phyloP scores from a whole-genome alignment of 2,888 invertebrate species.

The Drosophila lutescens region DNA sequence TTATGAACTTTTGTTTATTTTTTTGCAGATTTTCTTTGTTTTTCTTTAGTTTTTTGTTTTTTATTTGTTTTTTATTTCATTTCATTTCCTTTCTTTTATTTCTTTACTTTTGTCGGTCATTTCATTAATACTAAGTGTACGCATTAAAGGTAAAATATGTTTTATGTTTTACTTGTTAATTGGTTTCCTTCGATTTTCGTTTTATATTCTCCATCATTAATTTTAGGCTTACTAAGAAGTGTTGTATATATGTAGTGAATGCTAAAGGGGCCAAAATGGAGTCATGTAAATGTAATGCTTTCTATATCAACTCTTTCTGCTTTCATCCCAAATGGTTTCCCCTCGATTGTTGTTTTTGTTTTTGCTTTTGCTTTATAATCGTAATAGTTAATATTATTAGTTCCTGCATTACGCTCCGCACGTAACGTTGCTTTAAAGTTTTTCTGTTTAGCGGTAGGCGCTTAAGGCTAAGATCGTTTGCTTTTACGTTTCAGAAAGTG shows the following conservation, averaged over 20 bases:
- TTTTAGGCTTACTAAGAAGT: slow-evolving; percentile 56
- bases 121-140: slow-evolving; percentile 68
- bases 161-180: slow-evolving; percentile 48
- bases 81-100: slow-evolving; percentile 9
- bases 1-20: slow-evolving; percentile 23
- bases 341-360: background rate
- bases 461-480: slow-evolving; percentile 47
- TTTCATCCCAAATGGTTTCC: slow-evolving; percentile 4
- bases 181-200: slow-evolving; percentile 33
- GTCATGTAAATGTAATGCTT: slow-evolving; percentile 12
- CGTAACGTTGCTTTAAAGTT: slow-evolving; percentile 10
- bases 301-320: background rate
- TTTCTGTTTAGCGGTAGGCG: slow-evolving; percentile 38
- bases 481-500: slow-evolving; percentile 31
- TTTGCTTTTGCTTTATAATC: background rate
- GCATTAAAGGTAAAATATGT: slow-evolving; percentile 70
- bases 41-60: slow-evolving; percentile 4
- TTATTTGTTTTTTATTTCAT: slow-evolving; percentile 5
- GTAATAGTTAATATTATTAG: slow-evolving; percentile 17
- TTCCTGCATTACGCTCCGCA: slow-evolving; percentile 12
- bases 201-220: slow-evolving; percentile 3
- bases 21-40: slow-evolving; percentile 11
- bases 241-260: slow-evolving; percentile 18
- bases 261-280: slow-evolving; percentile 11
- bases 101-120: slow-evolving; percentile 27